phyloP scores from a whole-genome alignment of 1,140 invertebrate genomes.

The Neomicropteryx cornuta region DNA sequence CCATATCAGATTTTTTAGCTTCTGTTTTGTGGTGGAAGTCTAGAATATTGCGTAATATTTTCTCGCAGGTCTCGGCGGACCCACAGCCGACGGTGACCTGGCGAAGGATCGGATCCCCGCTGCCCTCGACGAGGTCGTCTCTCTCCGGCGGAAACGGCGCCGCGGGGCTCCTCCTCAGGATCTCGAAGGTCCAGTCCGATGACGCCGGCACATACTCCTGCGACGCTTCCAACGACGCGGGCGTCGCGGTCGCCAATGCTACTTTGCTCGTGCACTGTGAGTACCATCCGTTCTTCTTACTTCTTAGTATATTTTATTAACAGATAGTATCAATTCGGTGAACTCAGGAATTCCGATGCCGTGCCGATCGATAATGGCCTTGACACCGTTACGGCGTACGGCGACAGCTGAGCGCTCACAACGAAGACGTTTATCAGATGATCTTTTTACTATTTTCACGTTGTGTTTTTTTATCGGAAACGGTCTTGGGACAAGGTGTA shows the following conservation, averaged over 20 bases:
- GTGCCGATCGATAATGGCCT: no score
- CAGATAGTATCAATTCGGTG: no score
- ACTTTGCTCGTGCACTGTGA: constrained; percentile 38
- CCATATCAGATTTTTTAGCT: no score
- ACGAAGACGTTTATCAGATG: no score
- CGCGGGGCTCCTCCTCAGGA: constrained; percentile 25
- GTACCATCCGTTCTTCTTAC: constrained; percentile 12
- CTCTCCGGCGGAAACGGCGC: neutral
- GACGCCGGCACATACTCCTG: constrained; percentile 39
- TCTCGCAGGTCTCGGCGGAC: constrained; percentile 58
- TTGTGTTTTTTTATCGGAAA: no score
- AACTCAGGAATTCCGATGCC: no score
- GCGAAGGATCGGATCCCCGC: constrained; percentile 49
- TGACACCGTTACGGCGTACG: no score
- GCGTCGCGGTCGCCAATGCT: constrained; percentile 33
- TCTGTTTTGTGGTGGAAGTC: no score
- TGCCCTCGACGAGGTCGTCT: constrained; percentile 8
- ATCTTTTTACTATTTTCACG: no score
- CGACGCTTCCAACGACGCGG: constrained; percentile 36
- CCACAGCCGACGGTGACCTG: constrained; percentile 78
- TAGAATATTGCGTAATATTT: neutral
- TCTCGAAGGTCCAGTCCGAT: constrained; percentile 33
- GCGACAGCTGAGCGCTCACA: no score
- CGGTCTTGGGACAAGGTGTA: no score
- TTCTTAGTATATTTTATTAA: no score